These are phyloP conservation scores for Theocolax elegans DNA, from an alignment of 1,140 invertebrate species.

Conservation along the genomic window DNA sequence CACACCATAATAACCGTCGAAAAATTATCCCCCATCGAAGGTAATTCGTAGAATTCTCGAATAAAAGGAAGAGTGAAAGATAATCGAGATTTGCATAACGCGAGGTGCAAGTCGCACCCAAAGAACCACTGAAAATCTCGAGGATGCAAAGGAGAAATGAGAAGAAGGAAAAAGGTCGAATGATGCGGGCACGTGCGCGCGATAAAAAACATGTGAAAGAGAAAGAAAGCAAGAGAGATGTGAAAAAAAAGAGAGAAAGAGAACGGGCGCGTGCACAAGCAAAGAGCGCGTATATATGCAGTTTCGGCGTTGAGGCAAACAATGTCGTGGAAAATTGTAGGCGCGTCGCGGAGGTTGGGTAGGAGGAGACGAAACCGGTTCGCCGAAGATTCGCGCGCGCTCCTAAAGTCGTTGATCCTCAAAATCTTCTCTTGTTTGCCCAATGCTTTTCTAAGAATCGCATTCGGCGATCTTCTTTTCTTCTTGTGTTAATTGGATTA, in stretches of 20 bases:
- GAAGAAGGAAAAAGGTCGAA: not conserved
- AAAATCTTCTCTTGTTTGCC: not conserved
- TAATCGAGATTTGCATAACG: too few relatives aligned
- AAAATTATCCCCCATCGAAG: too few relatives aligned
- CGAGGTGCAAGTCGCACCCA: too few relatives aligned
- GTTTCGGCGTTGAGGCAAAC: constrained; percentile 6
- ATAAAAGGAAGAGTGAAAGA: too few relatives aligned
- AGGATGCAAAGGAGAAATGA: not conserved
- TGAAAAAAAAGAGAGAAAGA: not conserved
- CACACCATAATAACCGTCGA: too few relatives aligned
- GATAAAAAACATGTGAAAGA: not conserved
- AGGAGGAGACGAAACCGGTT: constrained; percentile 21
- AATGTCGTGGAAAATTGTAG: constrained; percentile 13
- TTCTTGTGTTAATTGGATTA: too few relatives aligned
- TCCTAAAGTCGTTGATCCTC: constrained; percentile 16
- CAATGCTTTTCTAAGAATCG: too few relatives aligned
- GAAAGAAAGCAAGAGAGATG: too few relatives aligned
- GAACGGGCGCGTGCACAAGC: not conserved
- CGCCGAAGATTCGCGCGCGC: not conserved
- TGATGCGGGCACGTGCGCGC: not conserved
- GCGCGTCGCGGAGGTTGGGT: not conserved
- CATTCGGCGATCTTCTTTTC: too few relatives aligned
- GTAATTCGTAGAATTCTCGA: too few relatives aligned
- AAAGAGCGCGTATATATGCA: too few relatives aligned
- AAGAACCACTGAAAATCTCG: too few relatives aligned